These are phyloP conservation scores for Nycticorax nycticorax DNA, from an alignment of 2,113 vertebrate species.

Conservation along the genomic window DNA sequence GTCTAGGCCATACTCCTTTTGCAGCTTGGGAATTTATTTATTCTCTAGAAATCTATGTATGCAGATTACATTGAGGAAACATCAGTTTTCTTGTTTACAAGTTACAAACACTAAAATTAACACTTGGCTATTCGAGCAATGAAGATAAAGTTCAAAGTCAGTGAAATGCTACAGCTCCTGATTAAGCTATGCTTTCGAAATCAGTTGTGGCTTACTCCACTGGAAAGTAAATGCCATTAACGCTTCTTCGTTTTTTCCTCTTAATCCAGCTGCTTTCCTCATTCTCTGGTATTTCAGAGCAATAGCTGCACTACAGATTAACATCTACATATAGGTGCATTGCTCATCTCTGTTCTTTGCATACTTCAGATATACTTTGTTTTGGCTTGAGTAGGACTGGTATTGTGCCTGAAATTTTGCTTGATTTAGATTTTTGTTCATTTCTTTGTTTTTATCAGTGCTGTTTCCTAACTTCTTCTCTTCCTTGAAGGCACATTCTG, in stretches of 20 bases:
- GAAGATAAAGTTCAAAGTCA: neutral
- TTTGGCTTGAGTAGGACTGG: neutral
- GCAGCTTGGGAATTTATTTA: neutral
- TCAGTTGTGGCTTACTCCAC: neutral
- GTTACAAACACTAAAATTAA: neutral
- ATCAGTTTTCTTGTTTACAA: neutral
- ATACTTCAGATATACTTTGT: neutral
- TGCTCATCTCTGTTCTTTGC: neutral
- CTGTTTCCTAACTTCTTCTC: slow-evolving; percentile 21
- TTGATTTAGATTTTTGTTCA: neutral
- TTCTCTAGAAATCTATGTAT: neutral
- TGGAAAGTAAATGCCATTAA: neutral
- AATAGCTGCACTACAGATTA: neutral
- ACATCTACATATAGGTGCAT: neutral
- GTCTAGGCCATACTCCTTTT: neutral
- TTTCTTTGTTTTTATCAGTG: neutral
- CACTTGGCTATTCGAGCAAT: neutral
- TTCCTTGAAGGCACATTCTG: slow-evolving; percentile 84
- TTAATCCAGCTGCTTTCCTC: neutral
- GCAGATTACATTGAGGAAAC: neutral
- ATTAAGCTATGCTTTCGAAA: neutral
- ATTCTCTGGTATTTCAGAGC: neutral
- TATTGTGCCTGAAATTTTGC: neutral
- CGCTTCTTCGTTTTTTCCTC: neutral
- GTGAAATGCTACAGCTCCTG: neutral